Evolutionary conservation across 2,113 vertebrate species (phyloP), one percentile per base, ranked within the genome.

Genomic region (Hirundichthys speculiger): DNA sequence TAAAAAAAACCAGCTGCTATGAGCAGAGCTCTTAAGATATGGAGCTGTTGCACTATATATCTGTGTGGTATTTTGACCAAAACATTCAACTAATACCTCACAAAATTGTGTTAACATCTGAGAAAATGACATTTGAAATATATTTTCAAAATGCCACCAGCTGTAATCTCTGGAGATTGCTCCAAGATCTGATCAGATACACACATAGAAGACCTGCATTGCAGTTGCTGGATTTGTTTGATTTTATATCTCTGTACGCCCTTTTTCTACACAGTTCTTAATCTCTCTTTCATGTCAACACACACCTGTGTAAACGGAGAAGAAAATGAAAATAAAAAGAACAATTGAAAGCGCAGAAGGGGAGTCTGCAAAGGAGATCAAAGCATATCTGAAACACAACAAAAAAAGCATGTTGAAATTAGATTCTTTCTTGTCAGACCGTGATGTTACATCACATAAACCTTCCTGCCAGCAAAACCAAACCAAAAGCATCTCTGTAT

Each of bases 231-330:
- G 4, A 13, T 21, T 9, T 20, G 18, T 38, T 40, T 21, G 0
- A 12, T 5, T 41, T 54, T 41, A 6, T 2, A 10, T 41, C 20
- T 2, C 3, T 41, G 27, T 4, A 19, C 50, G 10, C 24, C 50
- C 16, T 49, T 61, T 24, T 48, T 13, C 5, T 30, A 38, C 12
- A 9, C 15, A 34, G 6, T 34, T 6, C 30, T 34, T 34, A 34
- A 34, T 34, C 30, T 34, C 12, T 12, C 6, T 62, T 14, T 40
- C 22, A 62, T 62, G 15, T 62, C 20, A 62, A 25, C 15, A 21
- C 18, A 40, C 49, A 40, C 24, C 24, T 9, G 2, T 19, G 38
- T 53, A 30, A 65, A 18, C 13, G n/a, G 13, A 2, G 19, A 48
- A 48, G 21, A 13, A 20, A 21, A 8, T 22, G 46, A 48, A 46